Evolutionary conservation across 2,113 vertebrate species (phyloP).

Genomic region (Gobio gobio): DNA sequence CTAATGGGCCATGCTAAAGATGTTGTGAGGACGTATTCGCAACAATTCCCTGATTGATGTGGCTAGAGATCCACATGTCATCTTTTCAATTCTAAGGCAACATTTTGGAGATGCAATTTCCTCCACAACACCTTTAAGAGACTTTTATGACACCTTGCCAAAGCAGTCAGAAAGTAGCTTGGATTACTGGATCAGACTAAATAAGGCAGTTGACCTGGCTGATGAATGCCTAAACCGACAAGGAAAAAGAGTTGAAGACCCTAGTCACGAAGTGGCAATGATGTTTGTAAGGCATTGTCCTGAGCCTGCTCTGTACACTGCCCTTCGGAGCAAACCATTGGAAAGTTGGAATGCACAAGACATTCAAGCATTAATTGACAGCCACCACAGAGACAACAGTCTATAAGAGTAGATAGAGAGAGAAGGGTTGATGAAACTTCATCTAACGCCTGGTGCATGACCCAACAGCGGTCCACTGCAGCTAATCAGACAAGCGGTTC

Average conservation of each 20-base stretch:
- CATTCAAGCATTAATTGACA: not conserved
- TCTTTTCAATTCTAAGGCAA: not conserved
- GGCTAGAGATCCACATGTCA: not conserved
- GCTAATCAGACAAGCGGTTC: too few species aligned
- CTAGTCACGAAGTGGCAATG: not conserved
- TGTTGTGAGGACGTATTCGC: too few species aligned
- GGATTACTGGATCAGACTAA: not conserved
- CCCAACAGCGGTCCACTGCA: too few species aligned
- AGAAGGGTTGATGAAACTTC: too few species aligned
- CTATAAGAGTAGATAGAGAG: too few species aligned
- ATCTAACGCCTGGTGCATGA: too few species aligned
- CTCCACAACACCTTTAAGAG: conserved; percentile 8
- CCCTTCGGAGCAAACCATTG: not conserved
- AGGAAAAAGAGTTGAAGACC: conserved; percentile 14
- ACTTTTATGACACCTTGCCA: conserved; percentile 3
- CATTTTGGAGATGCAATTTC: conserved; percentile 1
- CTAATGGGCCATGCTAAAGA: too few species aligned
- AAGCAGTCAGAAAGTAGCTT: not conserved
- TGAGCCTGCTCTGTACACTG: not conserved
- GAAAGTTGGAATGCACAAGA: not conserved
- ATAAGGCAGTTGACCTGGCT: not conserved
- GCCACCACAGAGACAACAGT: not conserved
- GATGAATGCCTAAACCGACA: conserved; percentile 1
- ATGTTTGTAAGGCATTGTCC: conserved; percentile 10
- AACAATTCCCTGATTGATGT: too few species aligned